A percentile compares a stretch with the other conserved stretches of the same genome.
Conservation (phyloP, 2,888 invertebrate species). For the Cosmorhoe ocellata region DNA sequence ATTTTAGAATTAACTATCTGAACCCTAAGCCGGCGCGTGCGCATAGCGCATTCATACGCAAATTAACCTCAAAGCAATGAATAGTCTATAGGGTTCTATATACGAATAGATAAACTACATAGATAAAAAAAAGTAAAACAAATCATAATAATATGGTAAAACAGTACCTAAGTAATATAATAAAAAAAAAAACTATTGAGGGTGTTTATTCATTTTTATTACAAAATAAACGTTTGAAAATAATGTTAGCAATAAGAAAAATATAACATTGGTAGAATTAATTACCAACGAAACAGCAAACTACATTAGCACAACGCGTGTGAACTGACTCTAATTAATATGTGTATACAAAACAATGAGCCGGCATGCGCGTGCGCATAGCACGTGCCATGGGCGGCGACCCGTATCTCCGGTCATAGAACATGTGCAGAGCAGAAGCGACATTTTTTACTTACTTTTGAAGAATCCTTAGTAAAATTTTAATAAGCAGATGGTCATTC, state of each 20-base stretch:
- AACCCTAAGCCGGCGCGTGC: not conserved
- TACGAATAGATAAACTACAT: no score
- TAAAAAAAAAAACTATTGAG: no score
- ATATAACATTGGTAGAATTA: no score
- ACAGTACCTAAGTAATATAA: no score
- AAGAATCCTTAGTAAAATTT: not conserved
- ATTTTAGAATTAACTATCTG: not conserved
- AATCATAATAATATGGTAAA: no score
- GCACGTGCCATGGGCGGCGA: conserved; percentile 39
- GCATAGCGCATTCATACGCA: not conserved
- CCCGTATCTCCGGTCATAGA: conserved; percentile 6
- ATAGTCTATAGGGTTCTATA: no score
- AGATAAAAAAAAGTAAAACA: no score
- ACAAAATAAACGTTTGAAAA: no score
- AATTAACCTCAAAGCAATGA: not conserved
- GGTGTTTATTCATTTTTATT: no score
- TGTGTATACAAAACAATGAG: conserved; percentile 13
- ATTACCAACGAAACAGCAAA: no score
- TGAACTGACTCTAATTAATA: conserved; percentile 1
- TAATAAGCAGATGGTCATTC: not conserved
- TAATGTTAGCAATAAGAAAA: no score
- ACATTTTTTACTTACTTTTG: not conserved
- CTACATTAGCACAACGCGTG: not conserved
- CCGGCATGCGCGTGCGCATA: conserved; percentile 29
- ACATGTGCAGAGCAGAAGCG: not conserved